Conservation (phyloP, 2,888 invertebrate genomes). For the Branchinecta sandiegonensis region DNA sequence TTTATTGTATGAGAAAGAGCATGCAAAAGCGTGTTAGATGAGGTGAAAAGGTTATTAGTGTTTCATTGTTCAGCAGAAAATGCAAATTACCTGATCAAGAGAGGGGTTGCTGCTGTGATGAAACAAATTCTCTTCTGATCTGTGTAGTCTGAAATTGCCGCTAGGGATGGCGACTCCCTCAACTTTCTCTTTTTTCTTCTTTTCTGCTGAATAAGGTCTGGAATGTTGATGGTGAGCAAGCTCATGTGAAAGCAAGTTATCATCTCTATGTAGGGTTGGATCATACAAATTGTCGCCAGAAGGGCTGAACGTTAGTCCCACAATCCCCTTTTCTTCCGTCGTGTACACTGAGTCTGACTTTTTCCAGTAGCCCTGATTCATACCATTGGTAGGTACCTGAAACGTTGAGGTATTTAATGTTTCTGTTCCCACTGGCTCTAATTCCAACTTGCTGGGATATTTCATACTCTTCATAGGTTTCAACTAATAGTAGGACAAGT, state of each 20-base stretch:
- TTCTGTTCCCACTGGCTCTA: too few species aligned
- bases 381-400: neutral
- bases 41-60: too few species aligned
- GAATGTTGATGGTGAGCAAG: neutral
- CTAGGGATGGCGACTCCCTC: neutral
- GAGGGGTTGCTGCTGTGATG: constrained; percentile 18
- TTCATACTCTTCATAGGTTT: too few species aligned
- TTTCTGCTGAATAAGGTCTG: neutral
- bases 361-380: constrained; percentile 21
- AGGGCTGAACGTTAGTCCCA: constrained; percentile 59
- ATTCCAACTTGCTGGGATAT: too few species aligned
- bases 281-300: constrained; percentile 22
- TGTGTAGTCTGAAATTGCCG: constrained; percentile 10
- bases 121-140: constrained; percentile 17
- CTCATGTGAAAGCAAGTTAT: neutral
- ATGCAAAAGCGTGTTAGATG: too few species aligned
- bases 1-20: too few species aligned
- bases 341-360: constrained; percentile 19
- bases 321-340: constrained; percentile 69
- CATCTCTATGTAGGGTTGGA: neutral
- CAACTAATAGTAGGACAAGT: too few species aligned
- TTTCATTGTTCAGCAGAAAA: too few species aligned
- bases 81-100: constrained; percentile 18
- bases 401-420: too few species aligned
- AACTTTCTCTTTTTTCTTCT: neutral